Evolutionary conservation across 30 jellyfish, hydroid and myxozoan genomes (phyloP).

Genomic region (Clytia hemisphaerica): DNA sequence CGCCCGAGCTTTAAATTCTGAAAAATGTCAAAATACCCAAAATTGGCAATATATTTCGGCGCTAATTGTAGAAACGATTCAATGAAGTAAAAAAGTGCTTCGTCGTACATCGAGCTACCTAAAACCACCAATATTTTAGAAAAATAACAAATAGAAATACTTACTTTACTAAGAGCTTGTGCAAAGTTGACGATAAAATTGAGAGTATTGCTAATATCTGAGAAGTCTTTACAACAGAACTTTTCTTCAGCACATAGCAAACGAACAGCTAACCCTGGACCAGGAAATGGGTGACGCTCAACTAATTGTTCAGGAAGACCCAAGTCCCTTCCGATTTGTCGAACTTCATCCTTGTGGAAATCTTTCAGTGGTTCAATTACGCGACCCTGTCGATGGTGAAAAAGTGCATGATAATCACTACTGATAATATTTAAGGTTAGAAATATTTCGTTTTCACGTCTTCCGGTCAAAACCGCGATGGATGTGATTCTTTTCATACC

Average conservation of each 20-base stretch:
- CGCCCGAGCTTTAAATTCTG: too few relatives aligned
- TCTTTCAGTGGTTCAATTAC: constrained; percentile 95
- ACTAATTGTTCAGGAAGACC: constrained; percentile 79
- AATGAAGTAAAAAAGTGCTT: background rate
- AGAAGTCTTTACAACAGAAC: constrained; percentile 59
- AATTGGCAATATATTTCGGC: too few relatives aligned
- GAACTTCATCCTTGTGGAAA: constrained; percentile 96
- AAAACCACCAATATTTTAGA: too few relatives aligned
- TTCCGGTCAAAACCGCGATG: too few relatives aligned
- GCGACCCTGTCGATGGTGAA: constrained; percentile 87
- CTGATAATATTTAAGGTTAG: too few relatives aligned
- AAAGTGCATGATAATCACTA: too few relatives aligned
- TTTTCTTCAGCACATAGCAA: constrained; percentile 89
- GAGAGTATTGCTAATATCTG: constrained; percentile 76
- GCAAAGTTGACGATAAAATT: constrained; percentile 78
- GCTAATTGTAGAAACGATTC: too few relatives aligned
- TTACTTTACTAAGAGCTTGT: constrained; percentile 70
- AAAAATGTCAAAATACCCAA: too few relatives aligned
- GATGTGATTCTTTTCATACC: too few relatives aligned
- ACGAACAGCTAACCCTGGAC: constrained; percentile 99
- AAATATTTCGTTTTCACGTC: too few relatives aligned
- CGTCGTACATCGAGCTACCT: too few relatives aligned
- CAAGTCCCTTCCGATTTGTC: constrained; percentile 63
- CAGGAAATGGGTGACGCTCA: constrained; percentile 98
- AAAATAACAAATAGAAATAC: background rate